Conservation (phyloP, 2,113 vertebrate genomes). For the Dryoscopus gambensis region DNA sequence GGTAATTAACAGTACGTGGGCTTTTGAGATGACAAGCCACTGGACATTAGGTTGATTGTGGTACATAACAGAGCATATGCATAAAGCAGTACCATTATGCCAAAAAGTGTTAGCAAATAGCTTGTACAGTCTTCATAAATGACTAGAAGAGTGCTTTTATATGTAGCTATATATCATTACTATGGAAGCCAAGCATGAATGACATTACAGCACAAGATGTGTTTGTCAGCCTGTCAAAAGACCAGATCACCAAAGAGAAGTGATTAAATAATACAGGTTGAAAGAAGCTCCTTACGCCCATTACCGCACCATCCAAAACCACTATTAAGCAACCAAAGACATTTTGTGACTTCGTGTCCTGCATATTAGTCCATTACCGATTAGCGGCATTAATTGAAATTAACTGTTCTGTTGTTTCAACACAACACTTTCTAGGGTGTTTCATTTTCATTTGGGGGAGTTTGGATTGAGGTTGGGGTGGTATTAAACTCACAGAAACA, state of each 20-base stretch:
- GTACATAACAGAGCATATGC: neutral
- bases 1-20: neutral
- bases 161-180: constrained; percentile 26
- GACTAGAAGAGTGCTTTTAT: constrained; percentile 1
- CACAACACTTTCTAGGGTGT: neutral
- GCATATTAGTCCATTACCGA: neutral
- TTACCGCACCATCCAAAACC: neutral
- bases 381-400: neutral
- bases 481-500: neutral
- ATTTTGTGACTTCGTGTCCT: neutral
- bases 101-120: constrained; percentile 23
- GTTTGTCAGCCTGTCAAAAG: constrained; percentile 56
- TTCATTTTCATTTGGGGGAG: neutral
- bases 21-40: constrained; percentile 11
- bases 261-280: constrained; percentile 6
- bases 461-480: neutral
- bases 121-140: neutral
- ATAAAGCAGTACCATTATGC: neutral
- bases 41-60: constrained; percentile 33
- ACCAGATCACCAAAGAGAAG: constrained; percentile 8
- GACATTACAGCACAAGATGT: constrained; percentile 16
- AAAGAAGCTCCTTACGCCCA: neutral
- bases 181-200: constrained; percentile 37
- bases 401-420: neutral
- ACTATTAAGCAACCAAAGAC: neutral